Percentiles rank a stretch among this genome's conserved stretches.
Evolutionary conservation across 2,113 vertebrate species (phyloP).

Genomic region (Pluvianellus socialis): DNA sequence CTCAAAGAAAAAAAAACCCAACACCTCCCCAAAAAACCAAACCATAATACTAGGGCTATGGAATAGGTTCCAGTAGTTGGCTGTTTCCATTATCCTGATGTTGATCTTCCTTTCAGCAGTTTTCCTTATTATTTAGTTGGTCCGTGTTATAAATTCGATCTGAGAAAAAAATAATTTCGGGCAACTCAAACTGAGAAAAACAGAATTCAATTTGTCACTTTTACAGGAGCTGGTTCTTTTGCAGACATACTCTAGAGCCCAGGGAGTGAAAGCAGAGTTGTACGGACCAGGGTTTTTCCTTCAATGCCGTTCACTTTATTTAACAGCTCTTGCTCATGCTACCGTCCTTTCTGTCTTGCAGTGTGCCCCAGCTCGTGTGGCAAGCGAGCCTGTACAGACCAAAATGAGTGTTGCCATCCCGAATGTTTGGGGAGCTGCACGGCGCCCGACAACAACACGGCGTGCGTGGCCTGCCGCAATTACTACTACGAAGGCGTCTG

Average conservation of each 20-base stretch:
- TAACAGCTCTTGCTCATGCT: background rate
- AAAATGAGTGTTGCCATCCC: slow-evolving; percentile 89
- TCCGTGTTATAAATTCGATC: background rate
- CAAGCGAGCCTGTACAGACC: slow-evolving; percentile 85
- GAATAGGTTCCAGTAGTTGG: background rate
- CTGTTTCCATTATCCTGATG: slow-evolving; percentile 11
- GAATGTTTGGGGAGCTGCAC: slow-evolving; percentile 94
- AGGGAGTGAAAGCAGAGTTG: fast-evolving
- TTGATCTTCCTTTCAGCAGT: slow-evolving; percentile 11
- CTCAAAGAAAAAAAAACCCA: background rate
- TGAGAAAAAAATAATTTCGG: background rate
- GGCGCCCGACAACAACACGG: slow-evolving; percentile 80
- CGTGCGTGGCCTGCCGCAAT: slow-evolving; percentile 91
- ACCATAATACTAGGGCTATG: background rate
- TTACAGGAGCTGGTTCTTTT: background rate
- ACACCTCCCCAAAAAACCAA: too few relatives aligned
- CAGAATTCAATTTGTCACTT: background rate
- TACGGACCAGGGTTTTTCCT: background rate
- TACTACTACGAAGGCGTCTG: slow-evolving; percentile 88
- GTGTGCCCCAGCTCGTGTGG: slow-evolving; percentile 89
- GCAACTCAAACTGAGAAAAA: background rate
- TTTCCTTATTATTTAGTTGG: slow-evolving; percentile 6
- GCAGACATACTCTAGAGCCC: background rate
- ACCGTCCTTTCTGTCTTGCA: slow-evolving; percentile 60
- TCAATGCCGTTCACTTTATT: fast-evolving